These are phyloP conservation scores for Pseudobourletiella spinata DNA, from an alignment of 1,140 invertebrate genomes.

Conservation along the genomic window DNA sequence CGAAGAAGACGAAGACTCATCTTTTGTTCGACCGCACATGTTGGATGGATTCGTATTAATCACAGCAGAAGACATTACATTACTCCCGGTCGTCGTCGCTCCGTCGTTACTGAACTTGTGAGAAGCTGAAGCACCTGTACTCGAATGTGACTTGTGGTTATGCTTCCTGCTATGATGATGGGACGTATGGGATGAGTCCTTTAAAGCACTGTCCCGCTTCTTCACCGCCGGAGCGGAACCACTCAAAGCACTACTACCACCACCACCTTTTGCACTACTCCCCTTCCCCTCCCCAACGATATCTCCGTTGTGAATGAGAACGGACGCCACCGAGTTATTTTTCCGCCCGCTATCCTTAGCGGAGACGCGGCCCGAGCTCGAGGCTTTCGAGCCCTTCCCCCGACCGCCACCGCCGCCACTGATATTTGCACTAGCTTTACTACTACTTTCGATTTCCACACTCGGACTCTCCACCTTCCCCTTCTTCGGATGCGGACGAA, in stretches of 20 bases:
- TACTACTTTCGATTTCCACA: conserved; percentile 37
- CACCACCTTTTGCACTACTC: conserved; percentile 4
- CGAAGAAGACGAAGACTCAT: background rate
- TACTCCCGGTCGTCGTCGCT: background rate
- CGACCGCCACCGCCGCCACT: background rate
- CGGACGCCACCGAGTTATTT: background rate
- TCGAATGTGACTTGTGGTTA: conserved; percentile 5
- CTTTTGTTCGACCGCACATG: conserved; percentile 4
- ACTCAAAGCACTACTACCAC: background rate
- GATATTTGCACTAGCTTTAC: background rate
- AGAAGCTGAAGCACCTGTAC: background rate
- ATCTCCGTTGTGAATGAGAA: conserved; percentile 14
- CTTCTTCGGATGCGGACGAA: conserved; percentile 46
- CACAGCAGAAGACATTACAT: background rate
- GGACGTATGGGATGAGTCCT: background rate
- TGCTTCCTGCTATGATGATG: conserved; percentile 17
- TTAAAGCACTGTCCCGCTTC: conserved; percentile 7
- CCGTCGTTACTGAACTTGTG: background rate
- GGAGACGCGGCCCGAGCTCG: conserved; percentile 24
- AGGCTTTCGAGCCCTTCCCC: conserved; percentile 1
- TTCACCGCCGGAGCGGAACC: background rate
- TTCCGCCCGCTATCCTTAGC: conserved; percentile 30
- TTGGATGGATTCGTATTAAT: background rate
- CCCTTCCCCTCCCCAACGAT: background rate
- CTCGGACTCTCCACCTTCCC: conserved; percentile 36